Evolutionary conservation across 2,888 invertebrate genomes (phyloP).

Genomic region (Ypsolopha sequella): DNA sequence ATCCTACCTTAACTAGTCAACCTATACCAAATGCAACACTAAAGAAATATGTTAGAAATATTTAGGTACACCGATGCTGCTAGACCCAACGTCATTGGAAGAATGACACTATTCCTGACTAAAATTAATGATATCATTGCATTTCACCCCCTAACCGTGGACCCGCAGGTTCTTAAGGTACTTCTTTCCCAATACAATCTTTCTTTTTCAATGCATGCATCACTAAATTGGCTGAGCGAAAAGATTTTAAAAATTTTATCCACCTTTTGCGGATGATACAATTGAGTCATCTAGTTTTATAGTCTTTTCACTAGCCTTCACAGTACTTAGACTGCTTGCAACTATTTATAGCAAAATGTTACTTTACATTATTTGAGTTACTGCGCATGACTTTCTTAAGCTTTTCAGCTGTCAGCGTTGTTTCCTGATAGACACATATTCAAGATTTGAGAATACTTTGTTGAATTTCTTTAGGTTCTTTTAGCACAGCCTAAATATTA

Average conservation of each 20-base stretch:
- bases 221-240: background rate
- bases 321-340: slow-evolving; percentile 45
- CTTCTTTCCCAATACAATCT: slow-evolving; percentile 62
- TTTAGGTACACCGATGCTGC: slow-evolving; percentile 56
- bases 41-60: slow-evolving; percentile 25
- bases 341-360: slow-evolving; percentile 12
- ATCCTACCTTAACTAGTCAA: slow-evolving; percentile 16
- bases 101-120: slow-evolving; percentile 49
- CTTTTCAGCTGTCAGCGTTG: slow-evolving; percentile 11
- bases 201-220: slow-evolving; percentile 58
- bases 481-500: background rate
- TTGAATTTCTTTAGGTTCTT: background rate
- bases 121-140: slow-evolving; percentile 64
- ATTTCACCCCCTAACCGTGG: slow-evolving; percentile 66
- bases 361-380: slow-evolving; percentile 22
- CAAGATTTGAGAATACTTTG: background rate
- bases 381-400: slow-evolving; percentile 26
- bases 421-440: slow-evolving; percentile 12
- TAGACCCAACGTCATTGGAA: slow-evolving; percentile 32
- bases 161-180: slow-evolving; percentile 74
- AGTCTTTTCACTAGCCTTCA: slow-evolving; percentile 25
- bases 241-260: slow-evolving; percentile 1
- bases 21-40: background rate
- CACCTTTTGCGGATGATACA: background rate
- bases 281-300: slow-evolving; percentile 4